Conservation (phyloP, 2,113 vertebrate species). For the Xenopus laevis region DNA sequence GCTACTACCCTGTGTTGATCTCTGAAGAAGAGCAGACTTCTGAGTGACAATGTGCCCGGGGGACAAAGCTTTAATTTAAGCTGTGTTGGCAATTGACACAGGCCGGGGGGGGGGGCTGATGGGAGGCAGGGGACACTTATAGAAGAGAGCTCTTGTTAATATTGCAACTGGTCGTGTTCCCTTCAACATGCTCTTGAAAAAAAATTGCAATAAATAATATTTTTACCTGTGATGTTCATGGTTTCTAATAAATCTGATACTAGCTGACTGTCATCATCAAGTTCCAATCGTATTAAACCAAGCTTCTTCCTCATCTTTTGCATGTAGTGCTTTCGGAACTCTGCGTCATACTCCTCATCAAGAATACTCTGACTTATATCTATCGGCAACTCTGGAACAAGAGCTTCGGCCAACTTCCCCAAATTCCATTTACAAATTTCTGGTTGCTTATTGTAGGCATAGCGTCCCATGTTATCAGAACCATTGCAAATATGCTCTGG, state of each 20-base stretch:
- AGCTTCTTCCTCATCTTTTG: slow-evolving; percentile 89
- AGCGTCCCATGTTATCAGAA: slow-evolving; percentile 85
- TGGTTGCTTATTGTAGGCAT: slow-evolving; percentile 87
- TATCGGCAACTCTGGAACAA: slow-evolving; percentile 81
- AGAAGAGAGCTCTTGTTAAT: too few relatives aligned
- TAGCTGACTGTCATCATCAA: slow-evolving; percentile 76
- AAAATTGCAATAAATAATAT: too few relatives aligned
- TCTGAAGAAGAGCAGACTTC: too few relatives aligned
- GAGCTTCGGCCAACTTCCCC: slow-evolving; percentile 82
- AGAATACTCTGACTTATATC: slow-evolving; percentile 68
- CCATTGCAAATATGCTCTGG: slow-evolving; percentile 90
- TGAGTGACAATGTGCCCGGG: too few relatives aligned
- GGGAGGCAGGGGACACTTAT: too few relatives aligned
- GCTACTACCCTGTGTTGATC: too few relatives aligned
- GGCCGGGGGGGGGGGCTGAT: too few relatives aligned
- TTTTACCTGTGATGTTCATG: slow-evolving; percentile 85
- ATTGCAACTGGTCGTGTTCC: too few relatives aligned
- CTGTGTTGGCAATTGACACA: too few relatives aligned
- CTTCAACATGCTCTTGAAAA: too few relatives aligned
- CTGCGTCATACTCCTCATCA: slow-evolving; percentile 74
- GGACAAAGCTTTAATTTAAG: too few relatives aligned
- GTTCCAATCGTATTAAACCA: slow-evolving; percentile 73
- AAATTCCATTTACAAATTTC: slow-evolving; percentile 93
- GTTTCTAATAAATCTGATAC: slow-evolving; percentile 82
- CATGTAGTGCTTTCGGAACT: slow-evolving; percentile 81